phyloP scores from a whole-genome alignment of 1,140 invertebrate genomes.

The Maniola jurtina region DNA sequence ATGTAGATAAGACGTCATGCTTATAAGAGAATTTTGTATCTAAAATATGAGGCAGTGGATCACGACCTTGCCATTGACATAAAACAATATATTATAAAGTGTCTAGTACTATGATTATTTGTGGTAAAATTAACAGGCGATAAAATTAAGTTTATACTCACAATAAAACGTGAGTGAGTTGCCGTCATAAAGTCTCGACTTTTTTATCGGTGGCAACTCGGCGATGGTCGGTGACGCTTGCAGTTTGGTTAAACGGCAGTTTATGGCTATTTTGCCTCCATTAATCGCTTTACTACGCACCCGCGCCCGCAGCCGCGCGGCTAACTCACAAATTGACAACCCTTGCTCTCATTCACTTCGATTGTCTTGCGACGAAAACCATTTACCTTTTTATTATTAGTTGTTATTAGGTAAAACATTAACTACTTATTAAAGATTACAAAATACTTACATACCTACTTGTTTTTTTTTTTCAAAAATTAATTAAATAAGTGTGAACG shows the following conservation, averaged over 20 bases:
- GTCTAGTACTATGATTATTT: constrained; percentile 71
- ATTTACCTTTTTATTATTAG: not conserved
- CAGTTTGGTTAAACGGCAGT: constrained; percentile 78
- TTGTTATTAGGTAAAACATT: too few relatives aligned
- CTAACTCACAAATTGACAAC: constrained; percentile 38
- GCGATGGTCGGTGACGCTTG: constrained; percentile 73
- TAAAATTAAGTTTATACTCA: constrained; percentile 79
- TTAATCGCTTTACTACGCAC: constrained; percentile 77
- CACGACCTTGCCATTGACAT: constrained; percentile 7
- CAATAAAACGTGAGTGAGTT: constrained; percentile 78
- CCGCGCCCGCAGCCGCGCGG: constrained; percentile 48
- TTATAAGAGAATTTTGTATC: not conserved
- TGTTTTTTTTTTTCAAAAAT: too few relatives aligned
- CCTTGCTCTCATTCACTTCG: constrained; percentile 30
- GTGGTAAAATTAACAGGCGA: constrained; percentile 78
- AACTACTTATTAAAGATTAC: not conserved
- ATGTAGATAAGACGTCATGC: not conserved
- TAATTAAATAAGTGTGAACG: too few relatives aligned
- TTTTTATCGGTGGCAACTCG: constrained; percentile 76
- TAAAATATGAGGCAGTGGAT: not conserved
- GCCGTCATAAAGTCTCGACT: constrained; percentile 78
- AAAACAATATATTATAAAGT: constrained; percentile 22
- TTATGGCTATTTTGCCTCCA: constrained; percentile 77
- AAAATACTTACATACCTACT: too few relatives aligned
- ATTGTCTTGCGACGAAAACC: not conserved